Evolutionary conservation across 2,888 invertebrate genomes (phyloP), one percentile per base, ranked within the genome.

Genomic region (Eristalis arbustorum): DNA sequence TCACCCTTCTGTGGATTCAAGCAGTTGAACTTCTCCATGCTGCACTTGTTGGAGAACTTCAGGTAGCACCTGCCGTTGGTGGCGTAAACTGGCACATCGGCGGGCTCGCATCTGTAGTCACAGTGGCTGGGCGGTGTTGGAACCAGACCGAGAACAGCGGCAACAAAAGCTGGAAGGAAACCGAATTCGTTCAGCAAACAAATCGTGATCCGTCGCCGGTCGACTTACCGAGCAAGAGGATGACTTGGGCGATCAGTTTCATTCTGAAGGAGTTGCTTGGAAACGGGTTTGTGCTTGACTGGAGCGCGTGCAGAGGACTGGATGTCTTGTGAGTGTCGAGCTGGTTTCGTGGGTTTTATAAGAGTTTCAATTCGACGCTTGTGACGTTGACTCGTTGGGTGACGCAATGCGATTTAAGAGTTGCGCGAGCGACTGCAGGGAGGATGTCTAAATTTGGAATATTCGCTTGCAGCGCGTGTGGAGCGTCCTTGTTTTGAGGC

Each of bases 61-160:
- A 90, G 89, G 62, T 89, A 85, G 62, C 91, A 91, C 62, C 89
- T 90, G 13, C 91, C 91, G 63, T 91, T 91, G 42, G 88, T 82
- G 42, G 89, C 90, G 34, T 91, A 91, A 0, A 91, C 84, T 1
- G 88, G 78, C 1, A 89, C 5, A 63, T 91, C 91, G 3, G 59
- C 71, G n/a, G 88, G 71, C 8, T 88, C 80, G 56, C 90, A 91
- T 18, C 79, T 84, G 49, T 79, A 91, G 18, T 89, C 89, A 66
- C 91, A 91, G 22, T 78, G 83, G 3, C 64, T 74, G n/a, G 78
- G 74, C 22, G 78, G 78, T 22, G 74, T 78, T n/a, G 78, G 78
- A 5, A 42, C 67, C 0, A 77, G 2, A 42, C 42, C 59, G 18
- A 61, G 31, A 10, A 18, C 37, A 49, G 37, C 57, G n/a, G 23